Conservation (phyloP, 2,113 vertebrate genomes). For the Bufo bufo region DNA sequence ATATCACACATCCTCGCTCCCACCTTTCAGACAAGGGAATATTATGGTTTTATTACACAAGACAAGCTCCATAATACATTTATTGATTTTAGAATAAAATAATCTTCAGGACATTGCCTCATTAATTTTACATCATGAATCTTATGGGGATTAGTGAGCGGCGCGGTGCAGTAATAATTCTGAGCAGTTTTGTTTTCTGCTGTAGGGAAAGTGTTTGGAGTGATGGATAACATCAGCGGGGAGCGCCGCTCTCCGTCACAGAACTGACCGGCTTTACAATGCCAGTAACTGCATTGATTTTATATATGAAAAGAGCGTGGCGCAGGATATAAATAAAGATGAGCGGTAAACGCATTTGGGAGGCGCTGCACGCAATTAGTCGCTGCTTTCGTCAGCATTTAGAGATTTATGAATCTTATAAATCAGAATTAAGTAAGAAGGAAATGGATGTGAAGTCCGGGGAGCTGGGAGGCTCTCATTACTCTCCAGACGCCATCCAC, state of each 20-base stretch:
- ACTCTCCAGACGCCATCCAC: neutral
- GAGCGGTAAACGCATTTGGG: neutral
- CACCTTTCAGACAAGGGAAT: neutral
- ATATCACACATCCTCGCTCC: neutral
- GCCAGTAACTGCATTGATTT: neutral
- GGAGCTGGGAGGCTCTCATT: neutral
- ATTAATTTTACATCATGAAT: neutral
- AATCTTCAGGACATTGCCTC: neutral
- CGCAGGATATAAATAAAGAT: slow-evolving; percentile 14
- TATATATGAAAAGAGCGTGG: neutral
- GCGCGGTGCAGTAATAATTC: neutral
- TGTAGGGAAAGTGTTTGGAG: neutral
- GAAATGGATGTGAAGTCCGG: neutral
- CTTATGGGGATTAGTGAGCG: neutral
- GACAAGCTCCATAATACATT: slow-evolving; percentile 7
- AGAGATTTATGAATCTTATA: slow-evolving; percentile 36
- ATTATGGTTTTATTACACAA: neutral
- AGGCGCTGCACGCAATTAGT: slow-evolving; percentile 18
- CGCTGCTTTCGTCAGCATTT: slow-evolving; percentile 41
- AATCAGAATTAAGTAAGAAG: neutral
- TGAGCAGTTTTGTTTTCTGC: neutral
- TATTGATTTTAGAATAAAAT: neutral
- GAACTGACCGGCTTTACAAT: neutral
- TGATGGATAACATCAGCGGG: too few species aligned
- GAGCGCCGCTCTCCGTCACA: neutral